Conservation (phyloP, 2,888 invertebrate genomes). For the Rosalia funebris region DNA sequence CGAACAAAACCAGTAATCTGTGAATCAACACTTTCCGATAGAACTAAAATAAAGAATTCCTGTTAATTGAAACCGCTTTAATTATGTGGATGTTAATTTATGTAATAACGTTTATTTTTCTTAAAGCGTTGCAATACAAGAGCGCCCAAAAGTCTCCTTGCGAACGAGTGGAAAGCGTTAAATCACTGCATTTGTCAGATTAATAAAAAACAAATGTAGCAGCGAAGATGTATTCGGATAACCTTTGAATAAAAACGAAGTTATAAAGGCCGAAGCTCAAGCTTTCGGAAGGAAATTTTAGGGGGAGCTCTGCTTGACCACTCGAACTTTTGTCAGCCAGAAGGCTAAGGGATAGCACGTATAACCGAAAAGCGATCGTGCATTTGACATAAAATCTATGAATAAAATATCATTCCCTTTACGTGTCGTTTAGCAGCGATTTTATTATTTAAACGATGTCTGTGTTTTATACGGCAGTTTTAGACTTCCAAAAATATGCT, state of each 20-base stretch:
- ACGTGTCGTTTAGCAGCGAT: conserved; percentile 49
- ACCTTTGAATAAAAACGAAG: conserved; percentile 56
- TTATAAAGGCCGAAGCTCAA: conserved; percentile 53
- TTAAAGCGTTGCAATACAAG: no score
- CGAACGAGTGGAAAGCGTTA: conserved; percentile 3
- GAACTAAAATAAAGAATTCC: no score
- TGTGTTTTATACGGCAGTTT: conserved; percentile 34
- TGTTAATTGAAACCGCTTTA: no score
- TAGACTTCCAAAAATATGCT: conserved; percentile 30
- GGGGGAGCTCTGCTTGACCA: conserved; percentile 52
- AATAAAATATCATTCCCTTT: conserved; percentile 49
- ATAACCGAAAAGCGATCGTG: conserved; percentile 45
- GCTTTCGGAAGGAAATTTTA: conserved; percentile 50
- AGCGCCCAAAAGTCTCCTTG: not conserved
- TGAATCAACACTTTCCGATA: no score
- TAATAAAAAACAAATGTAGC: conserved; percentile 55
- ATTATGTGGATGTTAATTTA: no score
- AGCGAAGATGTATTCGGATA: conserved; percentile 52
- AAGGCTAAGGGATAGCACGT: conserved; percentile 38
- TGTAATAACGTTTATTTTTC: no score
- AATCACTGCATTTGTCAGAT: conserved; percentile 53
- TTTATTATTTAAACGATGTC: conserved; percentile 40
- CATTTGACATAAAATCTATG: conserved; percentile 48
- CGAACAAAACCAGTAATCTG: no score
- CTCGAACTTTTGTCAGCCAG: conserved; percentile 46